Percentiles rank a stretch among this genome's conserved stretches.
Conservation (phyloP, 1,140 invertebrate species). For the Xylocopa sonorina region DNA sequence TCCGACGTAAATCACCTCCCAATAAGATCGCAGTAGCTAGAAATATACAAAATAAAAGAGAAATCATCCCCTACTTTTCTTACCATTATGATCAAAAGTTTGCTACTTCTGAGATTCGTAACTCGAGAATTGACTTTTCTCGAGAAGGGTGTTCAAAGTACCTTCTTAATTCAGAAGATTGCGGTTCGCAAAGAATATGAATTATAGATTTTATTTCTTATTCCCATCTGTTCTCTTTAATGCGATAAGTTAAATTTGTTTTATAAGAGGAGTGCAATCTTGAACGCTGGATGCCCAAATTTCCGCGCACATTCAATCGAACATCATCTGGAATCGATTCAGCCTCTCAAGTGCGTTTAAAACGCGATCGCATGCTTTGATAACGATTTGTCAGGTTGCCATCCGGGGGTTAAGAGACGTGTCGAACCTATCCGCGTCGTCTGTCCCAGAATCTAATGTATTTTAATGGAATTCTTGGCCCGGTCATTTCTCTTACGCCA, state of each 20-base stretch:
- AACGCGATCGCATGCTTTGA: too few species aligned
- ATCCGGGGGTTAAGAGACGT: slow-evolving; percentile 68
- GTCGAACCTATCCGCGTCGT: slow-evolving; percentile 33
- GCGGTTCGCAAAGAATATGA: background rate
- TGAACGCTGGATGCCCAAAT: background rate
- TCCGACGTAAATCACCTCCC: too few species aligned
- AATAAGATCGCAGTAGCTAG: too few species aligned
- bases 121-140: background rate
- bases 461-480: slow-evolving; percentile 71
- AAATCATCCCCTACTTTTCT: too few species aligned
- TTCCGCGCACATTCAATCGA: too few species aligned
- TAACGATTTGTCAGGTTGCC: too few species aligned
- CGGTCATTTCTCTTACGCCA: slow-evolving; percentile 63
- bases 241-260: background rate
- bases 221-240: background rate
- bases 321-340: too few species aligned
- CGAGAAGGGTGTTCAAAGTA: background rate
- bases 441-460: slow-evolving; percentile 66
- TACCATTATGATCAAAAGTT: too few species aligned
- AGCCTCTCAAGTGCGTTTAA: too few species aligned
- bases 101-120: background rate
- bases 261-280: background rate
- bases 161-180: slow-evolving; percentile 7
- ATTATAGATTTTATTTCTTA: slow-evolving; percentile 12
- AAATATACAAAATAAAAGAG: too few species aligned